Percentiles rank a stretch among this genome's conserved stretches.
These are phyloP conservation scores for Smithornis capensis DNA, from an alignment of 2,113 vertebrate genomes.

Conservation along the genomic window DNA sequence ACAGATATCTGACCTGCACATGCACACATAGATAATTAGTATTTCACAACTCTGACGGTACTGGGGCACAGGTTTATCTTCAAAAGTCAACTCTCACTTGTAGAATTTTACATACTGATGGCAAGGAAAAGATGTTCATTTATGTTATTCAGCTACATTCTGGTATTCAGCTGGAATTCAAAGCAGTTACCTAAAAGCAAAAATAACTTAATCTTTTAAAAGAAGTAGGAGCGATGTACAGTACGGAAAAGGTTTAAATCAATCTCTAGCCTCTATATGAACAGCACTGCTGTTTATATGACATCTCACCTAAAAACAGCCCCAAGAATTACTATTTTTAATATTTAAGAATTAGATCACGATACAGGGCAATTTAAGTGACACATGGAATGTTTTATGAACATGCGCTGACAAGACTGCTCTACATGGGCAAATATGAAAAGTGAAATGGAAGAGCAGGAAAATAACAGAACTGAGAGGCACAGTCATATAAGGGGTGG, in stretches of 20 bases:
- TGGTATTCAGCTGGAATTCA: neutral
- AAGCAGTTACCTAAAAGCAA: neutral
- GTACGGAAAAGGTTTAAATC: neutral
- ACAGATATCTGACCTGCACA: neutral
- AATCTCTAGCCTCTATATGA: neutral
- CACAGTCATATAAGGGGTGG: neutral
- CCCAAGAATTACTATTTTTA: neutral
- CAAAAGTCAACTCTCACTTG: neutral
- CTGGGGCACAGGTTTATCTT: neutral
- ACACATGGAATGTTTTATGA: neutral
- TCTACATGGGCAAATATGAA: neutral
- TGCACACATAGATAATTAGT: neutral
- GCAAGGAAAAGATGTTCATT: neutral
- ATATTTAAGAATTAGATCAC: constrained; percentile 32
- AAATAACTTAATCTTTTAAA: neutral
- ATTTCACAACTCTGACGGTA: neutral
- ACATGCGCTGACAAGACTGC: neutral
- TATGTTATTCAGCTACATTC: neutral
- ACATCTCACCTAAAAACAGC: neutral
- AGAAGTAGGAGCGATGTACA: neutral
- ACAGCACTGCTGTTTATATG: neutral
- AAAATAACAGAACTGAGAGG: neutral
- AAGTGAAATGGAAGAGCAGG: neutral
- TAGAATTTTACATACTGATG: constrained; percentile 3
- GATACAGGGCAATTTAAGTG: neutral